Base-by-base conservation (phyloP, 1,140 invertebrate genomes). In the Sinella curviseta region DNA sequence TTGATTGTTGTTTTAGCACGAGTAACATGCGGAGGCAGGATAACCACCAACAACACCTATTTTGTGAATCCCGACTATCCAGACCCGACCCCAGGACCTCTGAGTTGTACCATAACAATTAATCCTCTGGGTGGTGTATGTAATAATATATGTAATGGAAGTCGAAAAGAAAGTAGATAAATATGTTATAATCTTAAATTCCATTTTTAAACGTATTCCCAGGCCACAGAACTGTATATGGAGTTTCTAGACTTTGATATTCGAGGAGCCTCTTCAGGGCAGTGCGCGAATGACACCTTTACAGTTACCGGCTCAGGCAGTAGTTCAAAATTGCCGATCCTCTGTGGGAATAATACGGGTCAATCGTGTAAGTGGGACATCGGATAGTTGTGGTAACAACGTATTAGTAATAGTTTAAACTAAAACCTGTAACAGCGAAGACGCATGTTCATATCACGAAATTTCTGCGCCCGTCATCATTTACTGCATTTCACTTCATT, bases 31-130 rank as follows among this genome's bases (percentile, higher is more conserved):
- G 92, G 92, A 24, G 90, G 90, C n/a, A 90, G 91, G 77, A 90
- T 94, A 3, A 88, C 89, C 81, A 93, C 94, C 86, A 96, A 96
- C 87, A 88, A 95, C 48, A 95, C 94, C 0, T 95, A 95, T 86
- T 93, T 95, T 85, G 90, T 92, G 54, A 96, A 92, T 81, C 93
- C 94, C 0, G 90, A 91, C 70, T 95, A 94, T 86, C 94, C 94
- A 14, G 91, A 92, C 78, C 88, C 93, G 57, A 89, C 89, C 83
- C 90, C 91, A 85, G 89, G 87, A 75, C 90, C 91, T 17, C 34
- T 74, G 8, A 74, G 26, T 34, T 94, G 93, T 86, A 87, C 88
- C 60, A 86, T 94, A 36, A 89, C 88, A 74, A 89, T 95, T 0
- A 91, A 90, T 84, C 92, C 93, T 86, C 91, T 93, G 80, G 90